Conservation (phyloP, 2,888 invertebrate species). For the Dicyrtoma fusca region DNA sequence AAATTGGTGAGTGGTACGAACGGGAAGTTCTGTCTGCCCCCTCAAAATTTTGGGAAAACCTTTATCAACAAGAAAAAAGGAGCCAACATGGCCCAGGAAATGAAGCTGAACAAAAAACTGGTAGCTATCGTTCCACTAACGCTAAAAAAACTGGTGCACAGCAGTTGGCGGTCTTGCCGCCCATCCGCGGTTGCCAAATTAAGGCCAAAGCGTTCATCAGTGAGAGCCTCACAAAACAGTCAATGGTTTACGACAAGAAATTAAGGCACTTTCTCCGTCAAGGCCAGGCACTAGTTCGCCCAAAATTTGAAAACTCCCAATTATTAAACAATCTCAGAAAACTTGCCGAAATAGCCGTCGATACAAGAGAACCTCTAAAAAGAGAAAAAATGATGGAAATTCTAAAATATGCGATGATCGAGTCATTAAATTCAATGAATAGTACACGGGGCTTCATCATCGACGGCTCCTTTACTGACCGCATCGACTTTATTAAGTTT, state of each 20-base stretch:
- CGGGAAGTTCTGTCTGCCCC: background rate
- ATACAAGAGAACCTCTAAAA: conserved; percentile 10
- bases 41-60: background rate
- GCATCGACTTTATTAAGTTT: conserved; percentile 2
- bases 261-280: background rate
- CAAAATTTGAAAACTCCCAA: background rate
- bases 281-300: too few species aligned
- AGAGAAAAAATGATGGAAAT: conserved; percentile 17
- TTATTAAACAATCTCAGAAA: background rate
- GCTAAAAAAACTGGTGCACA: background rate
- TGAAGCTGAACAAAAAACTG: background rate
- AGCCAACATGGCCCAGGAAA: background rate
- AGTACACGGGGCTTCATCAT: background rate
- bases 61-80: background rate
- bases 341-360: background rate
- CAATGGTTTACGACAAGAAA: background rate
- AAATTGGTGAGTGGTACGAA: conserved; percentile 6
- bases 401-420: conserved; percentile 10
- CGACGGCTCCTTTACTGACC: conserved; percentile 3
- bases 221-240: background rate
- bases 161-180: background rate
- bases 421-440: background rate
- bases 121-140: background rate
- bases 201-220: background rate
- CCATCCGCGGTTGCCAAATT: background rate